Evolutionary conservation across 2,888 invertebrate genomes (phyloP), one percentile per base, ranked within the genome.

Genomic region (Matsumyia berberina): DNA sequence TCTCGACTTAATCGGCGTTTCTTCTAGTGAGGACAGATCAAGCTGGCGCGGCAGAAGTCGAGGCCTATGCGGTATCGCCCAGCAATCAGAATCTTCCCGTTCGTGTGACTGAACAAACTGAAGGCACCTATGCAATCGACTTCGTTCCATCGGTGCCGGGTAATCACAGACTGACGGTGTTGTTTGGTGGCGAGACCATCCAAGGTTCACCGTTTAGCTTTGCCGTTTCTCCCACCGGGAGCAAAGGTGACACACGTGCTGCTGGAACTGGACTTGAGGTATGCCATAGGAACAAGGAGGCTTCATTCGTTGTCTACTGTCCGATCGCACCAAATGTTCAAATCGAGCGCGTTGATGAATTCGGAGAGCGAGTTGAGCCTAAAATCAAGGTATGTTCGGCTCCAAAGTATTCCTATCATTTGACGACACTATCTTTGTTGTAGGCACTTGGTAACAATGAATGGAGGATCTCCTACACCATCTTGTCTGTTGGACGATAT

Each of bases 401-500:
- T n/a, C 9, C 42, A 0, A 8, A 19, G 15, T 9, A 4, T 9
- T 9, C 17, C 1, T 9, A 6, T n/a, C 5, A 19, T 49, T 33
- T 39, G 29, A 72, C 8, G n/a, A 29, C 1, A 12, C n/a, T 39
- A 24, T 53, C 37, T 53, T 29, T 0, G 37, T 72, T 78, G 0
- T 15, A 89, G 46, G 92, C 93, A 0, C 92, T 94, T 9, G 94
- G 93, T 92, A 95, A 93, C 90, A 96, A 96, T 0, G 96, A 97
- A 87, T 98, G 96, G 94, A 95, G 96, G 83, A 97, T 98, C 57
- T 96, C 97, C 0, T 99, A 98, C 91, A 95, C 96, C 0, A 98
- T 99, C 0, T 94, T 96, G 0, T 97, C 97, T 88, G 96, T 97
- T n/a, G 99, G 99, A 0, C 94, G 96, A 44, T 98, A 97, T 90